Evolutionary conservation across 2,888 invertebrate species (phyloP), one percentile per base, ranked within the genome.

Genomic region (Athrips mouffetella): DNA sequence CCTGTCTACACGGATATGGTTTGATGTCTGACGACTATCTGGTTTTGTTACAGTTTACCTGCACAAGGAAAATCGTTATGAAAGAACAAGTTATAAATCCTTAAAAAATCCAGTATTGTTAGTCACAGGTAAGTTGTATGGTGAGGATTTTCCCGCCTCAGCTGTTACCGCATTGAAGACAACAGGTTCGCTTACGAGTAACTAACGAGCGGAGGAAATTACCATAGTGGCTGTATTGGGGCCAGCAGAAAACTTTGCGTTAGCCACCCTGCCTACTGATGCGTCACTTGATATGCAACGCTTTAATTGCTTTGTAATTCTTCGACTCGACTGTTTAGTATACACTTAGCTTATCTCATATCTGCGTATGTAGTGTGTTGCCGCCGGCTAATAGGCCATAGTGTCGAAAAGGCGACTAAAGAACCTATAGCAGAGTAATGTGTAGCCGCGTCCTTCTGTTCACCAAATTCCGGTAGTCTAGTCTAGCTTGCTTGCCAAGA

Each of bases 221-320:
- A 80, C 73, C 81, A 82, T 80, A 80, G 73, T 66, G 63, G 67
- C 66, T 70, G 70, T 53, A 83, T 76, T 81, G 73, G 78, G 81
- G 82, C 75, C 79, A 80, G 75, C 80, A 83, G 82, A 81, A 83
- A 82, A 65, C 72, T 62, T 51, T n/a, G n/a, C n/a, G n/a, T n/a
- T n/a, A n/a, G 54, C 58, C 59, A 63, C 68, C 55, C 65, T 62
- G 60, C 62, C 67, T 81, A 80, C 73, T 78, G 78, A 82, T 79
- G 73, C 71, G 67, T 50, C 56, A 62, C 63, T 64, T 60, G 58
- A 35, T 59, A 51, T 46, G 50, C 48, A 47, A 37, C 21, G 41
- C 27, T 11, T 11, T 29, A 27, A 42, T n/a, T 6, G 29, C 41
- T 27, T 37, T 46, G 30, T 42, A 41, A 13, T 41, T 10, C 10